Conservation (phyloP, 2,888 invertebrate genomes). For the Seira musarum region DNA sequence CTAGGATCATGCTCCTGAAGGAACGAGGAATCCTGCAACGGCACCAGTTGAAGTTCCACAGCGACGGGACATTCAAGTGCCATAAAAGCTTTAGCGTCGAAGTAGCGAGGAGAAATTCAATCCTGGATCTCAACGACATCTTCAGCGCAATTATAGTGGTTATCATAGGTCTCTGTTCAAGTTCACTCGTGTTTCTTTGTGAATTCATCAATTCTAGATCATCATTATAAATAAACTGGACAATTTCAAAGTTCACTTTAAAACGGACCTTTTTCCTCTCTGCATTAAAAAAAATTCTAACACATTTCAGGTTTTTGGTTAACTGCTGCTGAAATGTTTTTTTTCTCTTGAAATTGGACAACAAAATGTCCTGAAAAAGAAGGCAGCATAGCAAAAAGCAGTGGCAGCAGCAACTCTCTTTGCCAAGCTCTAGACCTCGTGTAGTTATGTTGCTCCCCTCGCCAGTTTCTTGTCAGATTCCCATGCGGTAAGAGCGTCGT, state of each 20-base stretch:
- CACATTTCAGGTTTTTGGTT: too few relatives aligned
- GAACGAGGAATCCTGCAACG: constrained; percentile 15
- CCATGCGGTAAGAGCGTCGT: constrained; percentile 35
- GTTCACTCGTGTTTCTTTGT: not conserved
- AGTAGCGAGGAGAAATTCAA: not conserved
- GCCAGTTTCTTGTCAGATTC: constrained; percentile 48
- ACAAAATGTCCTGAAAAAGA: too few relatives aligned
- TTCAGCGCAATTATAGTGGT: constrained; percentile 28
- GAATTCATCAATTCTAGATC: too few relatives aligned
- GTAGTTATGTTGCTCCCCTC: constrained; percentile 24
- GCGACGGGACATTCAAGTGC: constrained; percentile 1
- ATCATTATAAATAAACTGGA: too few relatives aligned
- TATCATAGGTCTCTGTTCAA: not conserved
- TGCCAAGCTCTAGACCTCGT: too few relatives aligned
- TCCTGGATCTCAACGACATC: constrained; percentile 35
- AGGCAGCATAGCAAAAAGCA: not conserved
- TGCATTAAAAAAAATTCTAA: too few relatives aligned
- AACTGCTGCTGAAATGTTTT: too few relatives aligned
- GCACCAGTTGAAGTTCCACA: constrained; percentile 25
- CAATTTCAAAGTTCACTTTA: too few relatives aligned
- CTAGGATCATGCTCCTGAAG: constrained; percentile 16
- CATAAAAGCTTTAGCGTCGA: not conserved
- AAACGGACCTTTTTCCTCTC: too few relatives aligned
- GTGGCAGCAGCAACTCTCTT: too few relatives aligned
- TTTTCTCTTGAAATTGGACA: too few relatives aligned